Evolutionary conservation across 2,113 vertebrate genomes (phyloP), one percentile per base, ranked within the genome.

Genomic region (Monarcha castaneiventris): DNA sequence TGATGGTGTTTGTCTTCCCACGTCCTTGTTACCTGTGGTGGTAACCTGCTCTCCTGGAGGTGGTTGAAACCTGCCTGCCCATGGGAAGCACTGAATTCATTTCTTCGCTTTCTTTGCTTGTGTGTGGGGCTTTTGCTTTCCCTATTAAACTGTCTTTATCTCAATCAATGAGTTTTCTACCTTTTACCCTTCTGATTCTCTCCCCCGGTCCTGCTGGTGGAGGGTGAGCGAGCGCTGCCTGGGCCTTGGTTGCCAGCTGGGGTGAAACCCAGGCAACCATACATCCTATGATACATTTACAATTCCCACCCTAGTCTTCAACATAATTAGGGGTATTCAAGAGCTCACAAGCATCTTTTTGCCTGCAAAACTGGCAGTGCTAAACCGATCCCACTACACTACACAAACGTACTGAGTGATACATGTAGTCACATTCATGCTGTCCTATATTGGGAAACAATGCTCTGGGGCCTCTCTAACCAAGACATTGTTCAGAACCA

Each of bases 351-450:
- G 16, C 33, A 63, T 30, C 64, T 92, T 32, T 61, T 17, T 49
- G 39, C 21, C 48, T 43, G 12, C 21, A 85, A 61, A 81, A 32
- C 32, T 48, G n/a, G 4, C 26, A 48, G 5, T 13, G 29, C 22
- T 58, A 62, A 59, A 44, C 6, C 16, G 33, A 33, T 30, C 9
- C 43, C 39, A 51, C 20, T 54, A 11, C 6, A 5, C 19, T 41
- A 14, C 1, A 25, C 8, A 39, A 69, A 62, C 6, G 4, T 2
- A 37, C 10, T 15, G n/a, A 6, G 19, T 9, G 16, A 44, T 17
- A 17, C 2, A 56, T 4, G 17, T 13, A 30, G 18, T 14, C 43
- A 41, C 0, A 7, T 11, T 71, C 16, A 10, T 6, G 7, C 43
- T 90, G 26, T 48, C 43, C 33, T 52, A 0, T 12, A 26, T 2